Conservation (phyloP, 2,113 vertebrate genomes). For the Tachuris rubrigastra region DNA sequence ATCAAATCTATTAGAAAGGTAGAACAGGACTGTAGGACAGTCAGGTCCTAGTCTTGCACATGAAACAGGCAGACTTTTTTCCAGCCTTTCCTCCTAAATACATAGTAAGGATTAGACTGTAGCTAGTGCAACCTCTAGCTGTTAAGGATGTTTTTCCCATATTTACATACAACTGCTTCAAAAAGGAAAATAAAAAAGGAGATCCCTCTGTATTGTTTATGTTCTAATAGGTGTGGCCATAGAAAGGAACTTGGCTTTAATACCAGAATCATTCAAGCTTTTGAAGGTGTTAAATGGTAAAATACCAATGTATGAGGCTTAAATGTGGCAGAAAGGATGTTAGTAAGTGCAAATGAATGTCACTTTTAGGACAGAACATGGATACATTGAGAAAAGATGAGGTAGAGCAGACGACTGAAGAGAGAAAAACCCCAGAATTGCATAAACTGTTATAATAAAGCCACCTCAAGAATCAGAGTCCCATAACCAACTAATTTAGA, state of each 20-base stretch:
- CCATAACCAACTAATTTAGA: slow-evolving; percentile 69
- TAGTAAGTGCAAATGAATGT: slow-evolving; percentile 69
- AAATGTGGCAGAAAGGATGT: slow-evolving; percentile 51
- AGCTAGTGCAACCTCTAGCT: background rate
- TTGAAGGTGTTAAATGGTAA: background rate
- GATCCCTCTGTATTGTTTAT: background rate
- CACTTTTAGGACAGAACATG: slow-evolving; percentile 65
- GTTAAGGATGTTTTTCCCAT: background rate
- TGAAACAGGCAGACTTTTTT: background rate
- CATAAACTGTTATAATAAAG: slow-evolving; percentile 3
- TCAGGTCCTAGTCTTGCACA: background rate
- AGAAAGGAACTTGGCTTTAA: background rate
- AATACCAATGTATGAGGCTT: background rate
- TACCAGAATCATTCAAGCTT: background rate
- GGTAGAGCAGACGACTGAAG: slow-evolving; percentile 38
- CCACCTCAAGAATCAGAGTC: slow-evolving; percentile 69
- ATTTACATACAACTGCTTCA: background rate
- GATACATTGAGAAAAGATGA: slow-evolving; percentile 60
- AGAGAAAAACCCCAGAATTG: slow-evolving; percentile 1
- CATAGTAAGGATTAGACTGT: background rate
- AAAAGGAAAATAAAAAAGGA: background rate
- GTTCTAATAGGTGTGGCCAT: background rate
- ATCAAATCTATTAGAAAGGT: background rate
- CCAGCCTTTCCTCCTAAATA: background rate
- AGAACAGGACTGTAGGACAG: background rate